Conservation (phyloP, 2,113 vertebrate genomes). For the Sebastes schlegelii region DNA sequence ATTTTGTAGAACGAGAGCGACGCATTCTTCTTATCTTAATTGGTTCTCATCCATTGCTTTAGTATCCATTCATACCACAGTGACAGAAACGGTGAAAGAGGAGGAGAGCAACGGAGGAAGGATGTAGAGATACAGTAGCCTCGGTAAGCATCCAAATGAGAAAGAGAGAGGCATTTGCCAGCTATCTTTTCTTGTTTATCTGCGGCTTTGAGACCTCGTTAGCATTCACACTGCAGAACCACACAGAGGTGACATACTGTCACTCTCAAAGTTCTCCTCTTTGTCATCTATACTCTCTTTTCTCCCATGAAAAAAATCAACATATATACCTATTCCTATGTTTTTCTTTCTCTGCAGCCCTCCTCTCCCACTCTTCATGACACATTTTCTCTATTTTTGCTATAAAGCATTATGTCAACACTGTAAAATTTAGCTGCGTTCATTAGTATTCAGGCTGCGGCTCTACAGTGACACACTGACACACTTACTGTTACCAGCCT, state of each 20-base stretch:
- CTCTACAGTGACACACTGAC: slow-evolving; percentile 32
- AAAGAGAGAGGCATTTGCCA: slow-evolving; percentile 22
- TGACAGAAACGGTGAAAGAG: neutral
- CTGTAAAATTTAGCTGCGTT: neutral
- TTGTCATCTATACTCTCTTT: neutral
- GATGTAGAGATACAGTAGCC: neutral
- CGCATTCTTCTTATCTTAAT: slow-evolving; percentile 47
- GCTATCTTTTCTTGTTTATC: slow-evolving; percentile 52
- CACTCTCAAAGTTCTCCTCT: slow-evolving; percentile 14
- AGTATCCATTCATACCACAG: slow-evolving; percentile 25
- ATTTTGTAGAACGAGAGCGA: slow-evolving; percentile 28
- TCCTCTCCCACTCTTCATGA: neutral
- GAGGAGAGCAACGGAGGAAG: neutral
- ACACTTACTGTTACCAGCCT: slow-evolving; percentile 21
- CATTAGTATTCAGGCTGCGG: slow-evolving; percentile 29
- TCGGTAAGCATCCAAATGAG: slow-evolving; percentile 20
- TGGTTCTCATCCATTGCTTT: slow-evolving; percentile 44
- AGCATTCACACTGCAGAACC: slow-evolving; percentile 46
- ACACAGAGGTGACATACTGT: slow-evolving; percentile 32
- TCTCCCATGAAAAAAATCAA: neutral
- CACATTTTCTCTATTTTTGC: slow-evolving; percentile 5
- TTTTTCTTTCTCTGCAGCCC: neutral
- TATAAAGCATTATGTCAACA: neutral
- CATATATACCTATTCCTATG: neutral
- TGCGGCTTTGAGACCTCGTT: slow-evolving; percentile 43